Evolutionary conservation across 2,113 vertebrate genomes (phyloP), one percentile per base, ranked within the genome.

Genomic region (Burhinus oedicnemus): DNA sequence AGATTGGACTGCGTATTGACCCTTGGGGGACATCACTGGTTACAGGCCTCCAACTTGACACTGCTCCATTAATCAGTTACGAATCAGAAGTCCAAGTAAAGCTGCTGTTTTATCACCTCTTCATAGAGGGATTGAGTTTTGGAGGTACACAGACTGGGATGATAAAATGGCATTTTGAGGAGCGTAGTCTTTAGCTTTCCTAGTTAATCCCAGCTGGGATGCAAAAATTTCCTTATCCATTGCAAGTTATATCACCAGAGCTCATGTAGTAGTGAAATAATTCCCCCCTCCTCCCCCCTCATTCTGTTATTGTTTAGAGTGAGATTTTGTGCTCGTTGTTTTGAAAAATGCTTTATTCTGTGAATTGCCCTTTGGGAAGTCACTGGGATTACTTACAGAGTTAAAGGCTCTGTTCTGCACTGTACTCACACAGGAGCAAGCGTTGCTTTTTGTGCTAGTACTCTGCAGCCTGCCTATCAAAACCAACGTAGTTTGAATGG

Each of bases 401-500:
- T 36, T 64, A 30, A n/a, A 38, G 58, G 4, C 29, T 47, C n/a
- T 49, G 15, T 42, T 77, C 45, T 23, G 40, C 6, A 16, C 75
- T 52, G 30, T 27, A 2, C 12, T 92, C 22, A 16, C 21, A 12
- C 19, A 34, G 65, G 20, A 92, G 21, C 52, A 52, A 36, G 29
- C 4, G 0, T 12, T 51, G 68, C 30, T 89, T 69, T 58, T 77
- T 18, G 1, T 6, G 25, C 64, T 40, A 32, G 21, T 34, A 10
- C 29, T 58, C 38, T 47, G 57, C 65, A 71, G 26, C 61, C 29
- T 90, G 55, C 61, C n/a, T 29, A 9, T 60, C 65, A 38, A 71
- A 76, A 12, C n/a, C 60, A 16, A 3, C 29, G 26, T 3, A 16
- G 38, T 44, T 45, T 42, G 64, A 38, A 51, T 0, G 0, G 38